Base-by-base conservation (phyloP, 2,888 invertebrate genomes). In the Pandemis heparana region DNA sequence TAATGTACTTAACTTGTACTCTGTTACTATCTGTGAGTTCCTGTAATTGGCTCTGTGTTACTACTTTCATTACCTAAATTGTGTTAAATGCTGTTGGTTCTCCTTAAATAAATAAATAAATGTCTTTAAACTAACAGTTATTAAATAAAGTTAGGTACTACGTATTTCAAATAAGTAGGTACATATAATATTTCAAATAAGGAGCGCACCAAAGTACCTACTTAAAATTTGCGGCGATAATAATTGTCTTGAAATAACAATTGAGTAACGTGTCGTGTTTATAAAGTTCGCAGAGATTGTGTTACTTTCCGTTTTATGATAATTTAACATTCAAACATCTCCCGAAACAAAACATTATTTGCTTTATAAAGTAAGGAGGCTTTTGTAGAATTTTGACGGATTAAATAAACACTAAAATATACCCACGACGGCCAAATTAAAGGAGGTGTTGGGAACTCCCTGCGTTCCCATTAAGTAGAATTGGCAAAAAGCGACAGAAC, bases 401-500 rank as follows among this genome's bases (percentile, higher is more conserved):
- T 91, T 85, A 86, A 88, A 87, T 88, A 89, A 89, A 90, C 85
- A 90, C 84, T 87, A 83, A 85, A 87, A 87, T 85, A 85, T 81
- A 84, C 81, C 82, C 83, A 77, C 81, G 79, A 81, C 79, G 72
- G 77, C 83, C 85, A 86, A 92, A 92, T 92, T 91, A 91, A 92
- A 89, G 86, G 88, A 87, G 89, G 88, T 89, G 87, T 84, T 84
- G 86, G 83, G 85, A 89, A 87, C 88, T 90, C 85, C 79, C 87
- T 84, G 85, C 87, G 87, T 90, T 85, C 85, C 90, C 87, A 91
- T 92, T 91, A 91, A 89, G 87, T 89, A 87, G 87, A 90, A 90
- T 92, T 89, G 90, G 91, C 90, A 92, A 92, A 92, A 92, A 92
- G 92, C 92, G 89, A 89, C 91, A 88, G 89, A 91, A 91, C 91